Percentiles rank a stretch among this genome's conserved stretches.
Conservation (phyloP, 2,888 invertebrate genomes). For the Ectemnius lituratus region DNA sequence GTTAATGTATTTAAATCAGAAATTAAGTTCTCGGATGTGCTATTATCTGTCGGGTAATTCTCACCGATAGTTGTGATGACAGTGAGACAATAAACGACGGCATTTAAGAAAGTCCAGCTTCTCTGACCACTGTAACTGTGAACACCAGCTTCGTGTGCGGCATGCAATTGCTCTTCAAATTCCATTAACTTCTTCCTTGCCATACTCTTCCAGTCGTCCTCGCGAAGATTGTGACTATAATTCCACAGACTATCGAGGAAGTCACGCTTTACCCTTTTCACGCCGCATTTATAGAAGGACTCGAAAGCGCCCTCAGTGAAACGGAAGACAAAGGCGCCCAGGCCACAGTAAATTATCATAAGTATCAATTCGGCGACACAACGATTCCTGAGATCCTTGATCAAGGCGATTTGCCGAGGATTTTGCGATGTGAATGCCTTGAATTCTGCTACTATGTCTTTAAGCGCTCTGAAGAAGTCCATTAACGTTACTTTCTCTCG, state of each 20-base stretch:
- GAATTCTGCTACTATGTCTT: constrained; percentile 75
- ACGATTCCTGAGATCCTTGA: constrained; percentile 81
- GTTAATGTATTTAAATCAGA: too few species aligned
- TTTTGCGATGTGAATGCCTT: constrained; percentile 80
- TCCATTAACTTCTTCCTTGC: constrained; percentile 88
- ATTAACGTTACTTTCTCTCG: constrained; percentile 57
- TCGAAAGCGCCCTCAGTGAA: constrained; percentile 92
- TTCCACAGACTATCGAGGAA: constrained; percentile 91
- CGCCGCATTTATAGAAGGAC: constrained; percentile 91
- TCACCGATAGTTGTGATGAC: constrained; percentile 94
- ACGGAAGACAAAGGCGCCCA: constrained; percentile 89
- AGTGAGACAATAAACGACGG: constrained; percentile 91
- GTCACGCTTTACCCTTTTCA: constrained; percentile 90
- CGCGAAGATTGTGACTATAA: constrained; percentile 88
- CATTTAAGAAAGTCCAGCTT: constrained; percentile 93
- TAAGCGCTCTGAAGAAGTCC: constrained; percentile 63
- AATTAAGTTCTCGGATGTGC: too few species aligned
- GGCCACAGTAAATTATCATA: constrained; percentile 86
- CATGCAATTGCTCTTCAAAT: constrained; percentile 92
- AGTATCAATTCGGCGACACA: constrained; percentile 86
- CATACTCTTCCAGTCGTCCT: constrained; percentile 94
- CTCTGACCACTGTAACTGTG: constrained; percentile 90
- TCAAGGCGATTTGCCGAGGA: constrained; percentile 80
- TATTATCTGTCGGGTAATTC: constrained; percentile 56
- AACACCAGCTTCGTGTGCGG: constrained; percentile 90